Base-by-base conservation (phyloP, 2,888 invertebrate genomes). In the Smittia sp. region DNA sequence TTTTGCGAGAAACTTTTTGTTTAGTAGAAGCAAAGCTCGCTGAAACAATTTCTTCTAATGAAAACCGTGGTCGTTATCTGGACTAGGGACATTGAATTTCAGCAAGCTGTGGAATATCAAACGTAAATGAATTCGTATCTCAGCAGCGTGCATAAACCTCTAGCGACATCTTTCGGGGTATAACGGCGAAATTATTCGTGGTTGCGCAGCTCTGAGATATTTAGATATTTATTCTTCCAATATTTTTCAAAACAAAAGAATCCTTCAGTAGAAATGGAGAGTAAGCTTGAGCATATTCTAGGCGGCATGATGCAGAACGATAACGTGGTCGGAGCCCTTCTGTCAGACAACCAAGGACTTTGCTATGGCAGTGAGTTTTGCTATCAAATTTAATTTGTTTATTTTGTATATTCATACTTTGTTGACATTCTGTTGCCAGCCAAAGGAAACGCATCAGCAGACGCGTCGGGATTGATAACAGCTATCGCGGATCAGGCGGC, bases 221-320 rank as follows among this genome's bases (percentile, higher is more conserved):
- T n/a, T n/a, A n/a, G n/a, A n/a, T n/a, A n/a, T n/a, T n/a, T n/a
- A n/a, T n/a, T n/a, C n/a, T n/a, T n/a, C n/a, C n/a, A n/a, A n/a
- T n/a, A n/a, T n/a, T n/a, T n/a, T n/a, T 32, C 32, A 32, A 32
- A 32, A 32, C 32, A 32, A 32, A 66, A 9, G 11, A 32, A 70
- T 32, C n/a, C n/a, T 38, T 39, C 1, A 0, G 27, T 7, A 15
- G 24, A 25, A 38, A 72, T 72, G 72, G 72, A 72, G 22, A 13
- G 32, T 1, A 58, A 58, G 24, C 9, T 72, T 18, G 72, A 72
- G 1, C 24, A 38, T 39, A n/a, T 72, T 0, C 13, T 72, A 6
- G 72, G 62, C 22, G 1, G 9, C 24, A 62, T 72, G 72, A 72
- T 72, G 58, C 38, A 58, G 6, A 62, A 32, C n/a, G 72, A 72